Conservation (phyloP, 1,140 invertebrate species). For the Palaemon carinicauda region DNA sequence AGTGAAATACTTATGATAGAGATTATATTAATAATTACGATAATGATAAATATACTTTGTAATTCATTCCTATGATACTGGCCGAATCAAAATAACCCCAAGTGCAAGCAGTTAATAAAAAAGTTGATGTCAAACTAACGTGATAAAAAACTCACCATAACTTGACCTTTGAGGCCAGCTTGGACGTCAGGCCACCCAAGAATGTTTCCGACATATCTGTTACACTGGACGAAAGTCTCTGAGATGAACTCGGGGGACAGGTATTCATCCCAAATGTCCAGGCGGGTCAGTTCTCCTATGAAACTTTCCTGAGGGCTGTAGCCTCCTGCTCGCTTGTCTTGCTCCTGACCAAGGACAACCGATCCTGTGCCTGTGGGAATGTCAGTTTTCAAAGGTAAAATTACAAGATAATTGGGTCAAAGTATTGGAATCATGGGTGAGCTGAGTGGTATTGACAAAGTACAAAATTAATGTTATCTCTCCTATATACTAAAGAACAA, state of each 20-base stretch:
- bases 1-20: no score
- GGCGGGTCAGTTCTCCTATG: slow-evolving; percentile 70
- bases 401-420: no score
- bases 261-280: slow-evolving; percentile 73
- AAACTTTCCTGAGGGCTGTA: slow-evolving; percentile 76
- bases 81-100: no score
- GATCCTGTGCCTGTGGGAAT: slow-evolving; percentile 67
- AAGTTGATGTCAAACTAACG: no score
- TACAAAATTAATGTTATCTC: no score
- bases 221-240: slow-evolving; percentile 68
- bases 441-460: no score
- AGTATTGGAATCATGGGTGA: no score
- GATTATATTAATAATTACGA: no score
- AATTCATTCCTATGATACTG: no score
- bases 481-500: neutral
- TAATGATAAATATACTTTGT: no score
- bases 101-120: no score
- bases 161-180: slow-evolving; percentile 68
- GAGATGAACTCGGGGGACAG: slow-evolving; percentile 66
- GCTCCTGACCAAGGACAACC: slow-evolving; percentile 77
- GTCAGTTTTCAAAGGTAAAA: neutral
- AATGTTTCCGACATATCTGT: slow-evolving; percentile 68
- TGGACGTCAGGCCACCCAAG: slow-evolving; percentile 73
- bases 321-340: slow-evolving; percentile 72
- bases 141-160: slow-evolving; percentile 68